Evolutionary conservation across 2,888 invertebrate species (phyloP), one percentile per base, ranked within the genome.

Genomic region (Calliscelio sp.): DNA sequence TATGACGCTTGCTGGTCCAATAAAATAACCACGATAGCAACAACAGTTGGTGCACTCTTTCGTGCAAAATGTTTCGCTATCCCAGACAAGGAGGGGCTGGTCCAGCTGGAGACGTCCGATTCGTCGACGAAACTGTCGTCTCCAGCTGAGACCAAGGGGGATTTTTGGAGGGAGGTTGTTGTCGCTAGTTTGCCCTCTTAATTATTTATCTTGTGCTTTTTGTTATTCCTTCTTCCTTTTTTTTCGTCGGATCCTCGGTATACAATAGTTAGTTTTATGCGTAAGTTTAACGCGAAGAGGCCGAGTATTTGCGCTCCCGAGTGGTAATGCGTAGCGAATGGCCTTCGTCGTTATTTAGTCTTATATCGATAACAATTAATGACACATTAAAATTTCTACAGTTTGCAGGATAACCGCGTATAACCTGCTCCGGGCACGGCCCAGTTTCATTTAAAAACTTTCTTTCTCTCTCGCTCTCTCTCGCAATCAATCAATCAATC

Each of bases 341-440:
- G 81, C 85, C 78, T 86, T 86, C 86, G 87, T 87, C 89, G 87
- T 86, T 87, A 86, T 90, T n/a, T 90, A 90, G 89, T 90, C 90
- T 91, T 90, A 89, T 85, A 85, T 88, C 86, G 90, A 90, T 90
- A 92, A 92, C 91, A 91, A 91, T 92, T 89, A 91, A 91, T 92
- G 91, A 92, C 90, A 91, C 90, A 90, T 89, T 88, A 89, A 91
- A 91, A 91, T 92, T 91, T 92, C 91, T 92, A 91, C 90, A 91
- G 85, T 84, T 86, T 90, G 90, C 92, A 90, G 90, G 89, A 88
- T 87, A 89, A 88, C 86, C 86, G 85, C 87, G 87, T 88, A 88
- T 88, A 88, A 89, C 89, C 89, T 86, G 87, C 88, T 80, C 86
- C 90, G 90, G 90, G 90, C 90, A 90, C 89, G 87, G 90, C 90